A percentile compares a stretch with the other conserved stretches of the same genome.
Evolutionary conservation across 2,888 invertebrate genomes (phyloP).

Genomic region (Chouioia cunea): DNA sequence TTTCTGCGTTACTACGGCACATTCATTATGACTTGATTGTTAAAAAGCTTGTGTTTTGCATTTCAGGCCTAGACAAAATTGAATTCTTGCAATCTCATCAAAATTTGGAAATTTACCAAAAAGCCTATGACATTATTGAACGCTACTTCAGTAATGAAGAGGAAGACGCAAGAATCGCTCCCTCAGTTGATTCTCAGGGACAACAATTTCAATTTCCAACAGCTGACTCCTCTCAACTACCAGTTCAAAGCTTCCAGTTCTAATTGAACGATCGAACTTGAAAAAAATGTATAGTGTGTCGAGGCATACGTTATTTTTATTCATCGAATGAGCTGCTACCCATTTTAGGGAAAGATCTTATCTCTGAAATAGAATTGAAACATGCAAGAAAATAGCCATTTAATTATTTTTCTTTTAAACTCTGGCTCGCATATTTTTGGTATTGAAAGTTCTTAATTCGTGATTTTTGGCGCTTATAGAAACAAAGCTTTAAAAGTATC

Average conservation of each 20-base stretch:
- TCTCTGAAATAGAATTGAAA: slow-evolving; percentile 44
- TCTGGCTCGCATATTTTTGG: slow-evolving; percentile 24
- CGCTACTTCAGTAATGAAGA: slow-evolving; percentile 95
- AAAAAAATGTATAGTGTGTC: slow-evolving; percentile 34
- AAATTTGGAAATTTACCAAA: slow-evolving; percentile 96
- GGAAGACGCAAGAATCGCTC: slow-evolving; percentile 85
- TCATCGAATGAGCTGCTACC: slow-evolving; percentile 48
- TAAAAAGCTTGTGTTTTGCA: not conserved
- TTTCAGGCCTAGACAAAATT: slow-evolving; percentile 93
- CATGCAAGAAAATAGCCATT: slow-evolving; percentile 30
- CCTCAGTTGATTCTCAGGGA: slow-evolving; percentile 81
- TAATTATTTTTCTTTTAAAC: slow-evolving; percentile 33
- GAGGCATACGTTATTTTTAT: slow-evolving; percentile 45
- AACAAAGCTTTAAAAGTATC: slow-evolving; percentile 26
- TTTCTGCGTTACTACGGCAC: not conserved
- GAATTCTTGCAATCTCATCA: slow-evolving; percentile 98
- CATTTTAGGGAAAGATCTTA: slow-evolving; percentile 42
- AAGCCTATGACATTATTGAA: slow-evolving; percentile 97
- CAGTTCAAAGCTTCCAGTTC: slow-evolving; percentile 86
- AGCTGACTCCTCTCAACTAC: slow-evolving; percentile 69
- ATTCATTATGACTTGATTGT: not conserved
- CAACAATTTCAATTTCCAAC: slow-evolving; percentile 73
- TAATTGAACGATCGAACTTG: slow-evolving; percentile 68
- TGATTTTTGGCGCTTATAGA: slow-evolving; percentile 28
- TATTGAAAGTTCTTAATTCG: slow-evolving; percentile 25